These are phyloP conservation scores for Eupithecia insigniata DNA, from an alignment of 2,888 invertebrate species.

Conservation along the genomic window DNA sequence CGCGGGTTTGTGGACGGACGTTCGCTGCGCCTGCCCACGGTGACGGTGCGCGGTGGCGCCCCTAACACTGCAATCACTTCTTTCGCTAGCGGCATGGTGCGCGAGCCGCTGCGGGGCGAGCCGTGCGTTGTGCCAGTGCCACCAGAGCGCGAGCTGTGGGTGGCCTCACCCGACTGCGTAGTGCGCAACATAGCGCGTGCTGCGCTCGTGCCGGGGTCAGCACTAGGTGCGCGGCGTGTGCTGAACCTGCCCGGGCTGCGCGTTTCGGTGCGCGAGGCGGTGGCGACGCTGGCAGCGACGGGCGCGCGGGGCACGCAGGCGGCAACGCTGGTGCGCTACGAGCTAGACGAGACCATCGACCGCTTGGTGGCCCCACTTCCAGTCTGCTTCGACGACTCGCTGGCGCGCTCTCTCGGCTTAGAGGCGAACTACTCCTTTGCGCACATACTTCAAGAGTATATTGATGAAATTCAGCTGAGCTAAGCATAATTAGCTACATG, in stretches of 20 bases:
- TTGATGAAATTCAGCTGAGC: slow-evolving; percentile 14
- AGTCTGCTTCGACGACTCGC: slow-evolving; percentile 60
- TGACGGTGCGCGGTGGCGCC: slow-evolving; percentile 69
- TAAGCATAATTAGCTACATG: background rate
- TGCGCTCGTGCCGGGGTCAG: slow-evolving; percentile 52
- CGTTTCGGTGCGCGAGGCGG: slow-evolving; percentile 62
- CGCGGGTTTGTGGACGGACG: slow-evolving; percentile 69
- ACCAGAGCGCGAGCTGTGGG: slow-evolving; percentile 61
- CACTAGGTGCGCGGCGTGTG: slow-evolving; percentile 60
- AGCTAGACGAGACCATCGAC: slow-evolving; percentile 57
- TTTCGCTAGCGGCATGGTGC: slow-evolving; percentile 72
- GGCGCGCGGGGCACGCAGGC: slow-evolving; percentile 66
- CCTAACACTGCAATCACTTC: slow-evolving; percentile 75
- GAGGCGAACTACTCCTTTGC: slow-evolving; percentile 59
- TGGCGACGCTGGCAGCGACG: slow-evolving; percentile 58
- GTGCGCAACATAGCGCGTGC: slow-evolving; percentile 65
- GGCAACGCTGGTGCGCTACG: slow-evolving; percentile 59
- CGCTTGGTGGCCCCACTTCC: slow-evolving; percentile 66
- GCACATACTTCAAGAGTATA: slow-evolving; percentile 50
- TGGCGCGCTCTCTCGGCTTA: slow-evolving; percentile 67
- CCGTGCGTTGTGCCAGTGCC: slow-evolving; percentile 67
- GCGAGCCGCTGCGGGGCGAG: slow-evolving; percentile 68
- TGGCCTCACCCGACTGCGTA: slow-evolving; percentile 65
- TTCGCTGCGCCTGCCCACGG: slow-evolving; percentile 69
- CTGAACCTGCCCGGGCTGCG: slow-evolving; percentile 69